phyloP scores from a whole-genome alignment of 2,888 invertebrate species.

The Megaustenia siamemsis region DNA sequence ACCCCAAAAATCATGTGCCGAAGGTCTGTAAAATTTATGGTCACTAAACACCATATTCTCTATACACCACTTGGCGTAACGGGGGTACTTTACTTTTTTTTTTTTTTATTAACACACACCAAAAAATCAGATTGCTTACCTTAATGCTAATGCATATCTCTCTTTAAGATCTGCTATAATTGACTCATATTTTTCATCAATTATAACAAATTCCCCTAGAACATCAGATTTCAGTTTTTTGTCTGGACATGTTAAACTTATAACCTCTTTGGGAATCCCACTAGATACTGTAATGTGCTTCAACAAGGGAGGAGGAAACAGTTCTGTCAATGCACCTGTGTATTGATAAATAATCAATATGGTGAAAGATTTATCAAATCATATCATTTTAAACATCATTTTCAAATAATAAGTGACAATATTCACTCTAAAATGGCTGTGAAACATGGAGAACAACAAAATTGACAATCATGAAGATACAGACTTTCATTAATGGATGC shows the following conservation, averaged over 20 bases:
- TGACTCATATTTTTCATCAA: conserved; percentile 76
- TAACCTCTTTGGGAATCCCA: conserved; percentile 78
- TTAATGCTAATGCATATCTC: conserved; percentile 70
- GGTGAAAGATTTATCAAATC: background rate
- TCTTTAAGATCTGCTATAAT: conserved; percentile 70
- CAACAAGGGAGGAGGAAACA: conserved; percentile 61
- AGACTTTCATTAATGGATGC: no score
- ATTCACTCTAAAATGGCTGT: no score
- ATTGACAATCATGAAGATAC: no score
- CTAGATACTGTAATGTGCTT: conserved; percentile 61
- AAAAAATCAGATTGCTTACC: conserved; percentile 64
- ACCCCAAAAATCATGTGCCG: no score
- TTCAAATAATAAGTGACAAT: background rate
- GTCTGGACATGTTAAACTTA: conserved; percentile 77
- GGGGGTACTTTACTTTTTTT: no score
- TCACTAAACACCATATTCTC: no score
- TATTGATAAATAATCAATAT: background rate
- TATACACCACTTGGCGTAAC: no score
- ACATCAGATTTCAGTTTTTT: conserved; percentile 74
- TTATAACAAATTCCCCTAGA: conserved; percentile 76
- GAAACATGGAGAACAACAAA: no score
- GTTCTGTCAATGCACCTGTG: conserved; percentile 56
- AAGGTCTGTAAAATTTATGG: no score
- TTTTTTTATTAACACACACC: no score
- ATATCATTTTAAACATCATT: background rate